phyloP scores from a whole-genome alignment of 2,888 invertebrate species.

The Polyommatus icarus region DNA sequence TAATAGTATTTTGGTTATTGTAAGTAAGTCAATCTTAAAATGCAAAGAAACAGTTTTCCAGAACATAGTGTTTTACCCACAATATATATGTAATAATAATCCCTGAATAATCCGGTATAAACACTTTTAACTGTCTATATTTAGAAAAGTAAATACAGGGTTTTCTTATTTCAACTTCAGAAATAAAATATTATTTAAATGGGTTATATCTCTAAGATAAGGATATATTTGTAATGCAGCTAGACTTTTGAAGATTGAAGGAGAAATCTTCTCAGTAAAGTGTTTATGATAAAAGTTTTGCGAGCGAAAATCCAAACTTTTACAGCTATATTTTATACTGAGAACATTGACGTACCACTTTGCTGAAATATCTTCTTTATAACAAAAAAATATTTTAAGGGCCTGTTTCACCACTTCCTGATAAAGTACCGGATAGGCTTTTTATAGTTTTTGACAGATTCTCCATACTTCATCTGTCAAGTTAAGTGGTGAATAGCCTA shows the following conservation, averaged over 20 bases:
- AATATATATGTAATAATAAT: no score
- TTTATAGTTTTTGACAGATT: no score
- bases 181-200: background rate
- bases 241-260: conserved; percentile 6
- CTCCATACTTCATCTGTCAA: no score
- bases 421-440: no score
- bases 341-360: background rate
- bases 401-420: no score
- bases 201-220: background rate
- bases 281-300: conserved; percentile 19
- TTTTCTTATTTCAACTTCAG: background rate
- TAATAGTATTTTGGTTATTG: no score
- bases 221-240: background rate
- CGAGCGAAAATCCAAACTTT: conserved; percentile 19
- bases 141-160: background rate
- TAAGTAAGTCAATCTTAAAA: background rate
- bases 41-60: background rate
- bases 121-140: background rate
- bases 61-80: no score
- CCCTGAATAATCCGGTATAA: background rate
- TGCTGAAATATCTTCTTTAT: background rate
- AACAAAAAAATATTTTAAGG: no score
- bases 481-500: no score
- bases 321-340: conserved; percentile 17
- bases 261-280: conserved; percentile 1